Conservation (phyloP, 2,797 vertebrate species). For the Tapera naevia region DNA sequence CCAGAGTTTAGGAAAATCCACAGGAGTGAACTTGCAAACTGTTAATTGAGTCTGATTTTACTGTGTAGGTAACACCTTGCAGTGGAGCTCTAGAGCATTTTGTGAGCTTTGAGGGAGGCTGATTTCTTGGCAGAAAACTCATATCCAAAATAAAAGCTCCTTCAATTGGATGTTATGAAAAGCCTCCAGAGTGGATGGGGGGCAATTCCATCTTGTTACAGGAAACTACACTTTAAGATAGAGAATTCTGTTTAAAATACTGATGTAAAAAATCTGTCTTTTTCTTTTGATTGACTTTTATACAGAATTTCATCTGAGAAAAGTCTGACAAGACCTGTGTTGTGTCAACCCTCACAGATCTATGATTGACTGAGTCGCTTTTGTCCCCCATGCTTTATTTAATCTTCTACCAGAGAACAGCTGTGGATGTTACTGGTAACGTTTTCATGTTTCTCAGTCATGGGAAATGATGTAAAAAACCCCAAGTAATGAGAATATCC, state of each 20-base stretch:
- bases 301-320: not conserved
- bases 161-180: not conserved
- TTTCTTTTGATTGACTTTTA: constrained; percentile 13
- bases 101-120: not conserved
- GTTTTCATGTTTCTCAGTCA: not conserved
- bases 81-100: not conserved
- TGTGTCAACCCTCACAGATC: constrained; percentile 18
- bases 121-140: not conserved
- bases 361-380: not conserved
- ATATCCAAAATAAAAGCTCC: not conserved
- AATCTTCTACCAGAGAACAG: not conserved
- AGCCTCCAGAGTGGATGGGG: not conserved
- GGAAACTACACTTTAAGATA: not conserved
- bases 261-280: not conserved
- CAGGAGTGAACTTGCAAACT: not conserved
- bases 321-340: not conserved
- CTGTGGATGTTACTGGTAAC: not conserved
- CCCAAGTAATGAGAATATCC: not conserved
- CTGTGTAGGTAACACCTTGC: not conserved
- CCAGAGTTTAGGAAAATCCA: not conserved
- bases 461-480: not conserved
- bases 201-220: not conserved
- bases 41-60: not conserved
- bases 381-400: not conserved
- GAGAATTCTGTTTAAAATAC: not conserved